Evolutionary conservation across 2,888 invertebrate species (phyloP), one percentile per base, ranked within the genome.

Genomic region (Pyrrhia umbra): DNA sequence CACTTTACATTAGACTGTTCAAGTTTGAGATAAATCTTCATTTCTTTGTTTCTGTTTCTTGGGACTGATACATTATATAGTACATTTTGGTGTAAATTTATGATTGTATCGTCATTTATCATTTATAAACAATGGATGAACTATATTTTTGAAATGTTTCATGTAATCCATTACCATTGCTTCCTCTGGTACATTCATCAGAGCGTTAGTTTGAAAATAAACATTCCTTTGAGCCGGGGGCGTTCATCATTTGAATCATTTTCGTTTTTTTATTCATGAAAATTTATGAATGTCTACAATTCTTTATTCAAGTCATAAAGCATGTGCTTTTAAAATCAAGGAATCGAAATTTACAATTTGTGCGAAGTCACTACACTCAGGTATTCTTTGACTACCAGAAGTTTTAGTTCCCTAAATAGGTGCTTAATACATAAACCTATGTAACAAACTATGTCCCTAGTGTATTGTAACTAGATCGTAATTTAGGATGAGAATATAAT

Each of bases 81-180:
- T 71, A 42, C 52, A 71, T 76, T 58, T 76, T 63, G 45, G 0
- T 54, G 42, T 49, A 42, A 50, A 71, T 71, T 71, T 70, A 71
- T 49, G 51, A 57, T 27, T 13, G 13, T 57, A 56, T 57, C 18
- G 6, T n/a, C 8, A 10, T 54, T 40, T 23, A 49, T 68, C 69
- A 49, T 40, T 64, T 8, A 18, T 69, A 49, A 21, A 18, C 39
- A 39, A 40, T 40, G 40, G 15, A 49, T 46, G 56, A 73, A 67
- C 61, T 50, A 61, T 58, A 67, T 74, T 64, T 72, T 59, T 18
- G 16, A 42, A 67, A 30, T 73, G 45, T 74, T 68, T 67, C 51
- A 54, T n/a, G 50, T 21, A 42, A 77, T 58, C 47, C 21, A 47
- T 62, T 62, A 56, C 34, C 21, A 18, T n/a, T 46, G 46, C 13